phyloP scores from a whole-genome alignment of 1,140 invertebrate species.

The Neomicropteryx cornuta region DNA sequence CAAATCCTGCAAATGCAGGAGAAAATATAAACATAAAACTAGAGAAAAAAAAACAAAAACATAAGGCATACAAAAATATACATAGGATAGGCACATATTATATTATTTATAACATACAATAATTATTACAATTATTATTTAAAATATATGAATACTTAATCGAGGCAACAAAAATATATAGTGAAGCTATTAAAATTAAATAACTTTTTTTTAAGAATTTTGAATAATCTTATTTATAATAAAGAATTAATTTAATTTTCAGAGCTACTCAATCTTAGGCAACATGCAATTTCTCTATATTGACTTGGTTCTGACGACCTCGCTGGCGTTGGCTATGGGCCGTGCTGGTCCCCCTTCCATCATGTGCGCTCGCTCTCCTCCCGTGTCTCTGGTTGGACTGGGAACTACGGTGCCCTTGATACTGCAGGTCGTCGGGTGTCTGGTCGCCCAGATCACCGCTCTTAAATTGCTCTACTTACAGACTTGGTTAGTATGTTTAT shows the following conservation, averaged over 20 bases:
- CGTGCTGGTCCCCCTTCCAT: constrained; percentile 49
- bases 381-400: constrained; percentile 43
- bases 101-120: background rate
- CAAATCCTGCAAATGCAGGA: too few species aligned
- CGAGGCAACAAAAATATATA: too few species aligned
- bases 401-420: constrained; percentile 47
- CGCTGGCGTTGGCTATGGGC: constrained; percentile 69
- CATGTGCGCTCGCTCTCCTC: constrained; percentile 44
- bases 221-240: too few species aligned
- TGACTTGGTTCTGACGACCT: constrained; percentile 72
- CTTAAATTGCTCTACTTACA: constrained; percentile 35
- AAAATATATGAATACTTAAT: too few species aligned
- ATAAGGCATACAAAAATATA: too few species aligned
- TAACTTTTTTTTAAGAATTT: too few species aligned
- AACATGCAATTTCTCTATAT: constrained; percentile 79
- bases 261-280: constrained; percentile 55
- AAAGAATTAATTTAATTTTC: too few species aligned
- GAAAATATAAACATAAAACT: too few species aligned
- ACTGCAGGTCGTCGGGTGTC: constrained; percentile 40
- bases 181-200: too few species aligned
- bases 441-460: constrained; percentile 34
- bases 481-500: constrained; percentile 31
- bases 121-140: background rate
- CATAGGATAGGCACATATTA: too few species aligned
- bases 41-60: too few species aligned